A percentile compares a stretch with the other conserved stretches of the same genome.
These are phyloP conservation scores for Calyptomena viridis DNA, from an alignment of 2,113 vertebrate genomes.

Conservation along the genomic window DNA sequence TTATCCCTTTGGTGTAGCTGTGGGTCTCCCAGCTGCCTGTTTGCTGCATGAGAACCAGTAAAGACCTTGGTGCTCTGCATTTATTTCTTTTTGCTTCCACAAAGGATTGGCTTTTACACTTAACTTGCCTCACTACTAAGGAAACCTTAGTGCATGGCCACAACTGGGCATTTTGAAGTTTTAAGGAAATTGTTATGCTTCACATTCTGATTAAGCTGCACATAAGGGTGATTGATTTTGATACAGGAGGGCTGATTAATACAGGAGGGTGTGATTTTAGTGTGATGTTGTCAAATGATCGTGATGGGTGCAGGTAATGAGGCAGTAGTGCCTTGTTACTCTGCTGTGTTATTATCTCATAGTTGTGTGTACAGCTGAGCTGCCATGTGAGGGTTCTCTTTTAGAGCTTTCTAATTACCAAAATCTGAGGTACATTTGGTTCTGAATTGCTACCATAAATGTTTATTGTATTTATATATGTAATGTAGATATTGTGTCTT, in stretches of 20 bases:
- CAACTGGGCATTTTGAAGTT: background rate
- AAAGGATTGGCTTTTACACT: background rate
- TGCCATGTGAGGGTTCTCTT: background rate
- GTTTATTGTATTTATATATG: background rate
- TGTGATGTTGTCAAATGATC: background rate
- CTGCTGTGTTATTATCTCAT: background rate
- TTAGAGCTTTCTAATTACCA: background rate
- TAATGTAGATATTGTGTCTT: background rate
- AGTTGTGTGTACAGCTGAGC: background rate
- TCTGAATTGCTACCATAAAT: background rate
- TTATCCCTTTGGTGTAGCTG: fast-evolving
- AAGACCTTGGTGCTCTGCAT: background rate
- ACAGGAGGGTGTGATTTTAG: background rate
- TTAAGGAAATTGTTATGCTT: background rate
- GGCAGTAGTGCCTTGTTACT: background rate
- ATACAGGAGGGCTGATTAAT: too few relatives aligned
- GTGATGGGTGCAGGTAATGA: background rate
- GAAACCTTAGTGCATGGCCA: background rate
- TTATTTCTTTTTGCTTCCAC: background rate
- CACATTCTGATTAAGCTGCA: background rate
- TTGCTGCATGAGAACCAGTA: background rate
- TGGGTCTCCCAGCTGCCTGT: background rate
- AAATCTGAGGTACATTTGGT: background rate
- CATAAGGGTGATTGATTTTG: background rate
- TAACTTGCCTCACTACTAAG: background rate